Evolutionary conservation across 1,140 invertebrate genomes (phyloP).

Genomic region (Lordiphosa stackelbergi): DNA sequence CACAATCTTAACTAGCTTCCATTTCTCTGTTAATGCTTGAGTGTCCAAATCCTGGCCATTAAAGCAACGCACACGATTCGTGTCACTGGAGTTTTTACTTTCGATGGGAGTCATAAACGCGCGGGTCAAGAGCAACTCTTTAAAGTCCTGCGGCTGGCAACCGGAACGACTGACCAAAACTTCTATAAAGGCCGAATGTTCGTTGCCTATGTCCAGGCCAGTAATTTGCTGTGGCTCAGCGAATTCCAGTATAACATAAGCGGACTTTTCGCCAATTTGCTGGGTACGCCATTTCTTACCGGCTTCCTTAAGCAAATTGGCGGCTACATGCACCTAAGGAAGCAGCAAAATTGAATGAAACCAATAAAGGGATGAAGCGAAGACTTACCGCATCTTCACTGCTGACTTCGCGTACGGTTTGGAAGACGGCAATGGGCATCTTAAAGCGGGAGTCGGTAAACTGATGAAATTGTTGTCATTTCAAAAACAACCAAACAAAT

Average conservation of each 20-base stretch:
- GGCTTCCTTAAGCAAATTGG: slow-evolving; percentile 83
- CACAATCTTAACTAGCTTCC: slow-evolving; percentile 90
- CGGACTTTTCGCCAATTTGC: slow-evolving; percentile 83
- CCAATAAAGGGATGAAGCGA: not conserved
- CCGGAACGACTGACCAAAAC: slow-evolving; percentile 84
- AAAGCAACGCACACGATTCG: slow-evolving; percentile 87
- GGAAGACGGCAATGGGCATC: slow-evolving; percentile 65
- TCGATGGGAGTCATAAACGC: slow-evolving; percentile 90
- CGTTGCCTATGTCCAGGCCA: slow-evolving; percentile 89
- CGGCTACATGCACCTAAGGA: slow-evolving; percentile 82
- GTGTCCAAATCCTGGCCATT: slow-evolving; percentile 81
- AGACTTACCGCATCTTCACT: slow-evolving; percentile 79
- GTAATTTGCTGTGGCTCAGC: slow-evolving; percentile 83
- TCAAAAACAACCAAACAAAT: no score
- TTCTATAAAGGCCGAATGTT: slow-evolving; percentile 90
- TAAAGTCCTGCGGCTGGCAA: slow-evolving; percentile 55
- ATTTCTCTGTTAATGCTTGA: slow-evolving; percentile 82
- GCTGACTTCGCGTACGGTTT: slow-evolving; percentile 76
- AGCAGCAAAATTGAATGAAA: no score
- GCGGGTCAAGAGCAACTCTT: slow-evolving; percentile 87
- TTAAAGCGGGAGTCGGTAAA: slow-evolving; percentile 1
- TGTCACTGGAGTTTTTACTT: slow-evolving; percentile 81
- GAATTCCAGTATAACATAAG: slow-evolving; percentile 86
- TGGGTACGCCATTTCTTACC: slow-evolving; percentile 88
- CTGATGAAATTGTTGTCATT: no score